These are phyloP conservation scores for Drosophila demipolita DNA, from an alignment of 2,888 invertebrate genomes.

Conservation along the genomic window DNA sequence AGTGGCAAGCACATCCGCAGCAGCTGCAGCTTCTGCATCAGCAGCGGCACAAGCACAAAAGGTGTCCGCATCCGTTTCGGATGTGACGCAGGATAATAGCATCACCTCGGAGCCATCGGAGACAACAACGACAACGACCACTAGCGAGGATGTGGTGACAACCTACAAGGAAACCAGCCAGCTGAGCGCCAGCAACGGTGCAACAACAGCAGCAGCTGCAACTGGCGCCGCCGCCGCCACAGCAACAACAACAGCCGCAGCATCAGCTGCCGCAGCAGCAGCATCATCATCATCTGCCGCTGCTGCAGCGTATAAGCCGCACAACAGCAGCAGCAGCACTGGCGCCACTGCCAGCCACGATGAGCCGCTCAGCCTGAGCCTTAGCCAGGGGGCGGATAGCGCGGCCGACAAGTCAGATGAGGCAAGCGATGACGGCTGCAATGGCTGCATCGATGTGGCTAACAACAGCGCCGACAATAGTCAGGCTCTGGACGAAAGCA, in stretches of 20 bases:
- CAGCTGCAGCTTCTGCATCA: conserved; percentile 35
- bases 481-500: conserved; percentile 82
- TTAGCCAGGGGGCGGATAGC: conserved; percentile 61
- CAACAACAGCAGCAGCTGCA: conserved; percentile 5
- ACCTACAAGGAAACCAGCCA: conserved; percentile 83
- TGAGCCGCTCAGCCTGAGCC: conserved; percentile 43
- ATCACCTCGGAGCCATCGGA: conserved; percentile 85
- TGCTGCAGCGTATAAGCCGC: conserved; percentile 33
- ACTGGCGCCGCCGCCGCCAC: not conserved
- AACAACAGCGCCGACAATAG: conserved; percentile 78
- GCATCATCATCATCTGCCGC: conserved; percentile 7
- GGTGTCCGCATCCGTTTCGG: conserved; percentile 71
- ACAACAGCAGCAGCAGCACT: conserved; percentile 48
- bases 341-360: conserved; percentile 39
- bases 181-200: conserved; percentile 57
- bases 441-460: conserved; percentile 57
- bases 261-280: not conserved
- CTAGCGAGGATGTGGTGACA: conserved; percentile 85
- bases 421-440: conserved; percentile 74
- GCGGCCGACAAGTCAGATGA: conserved; percentile 75
- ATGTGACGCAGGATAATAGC: conserved; percentile 84
- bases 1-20: conserved; percentile 42
- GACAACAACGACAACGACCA: conserved; percentile 85
- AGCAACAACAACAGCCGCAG: conserved; percentile 3
- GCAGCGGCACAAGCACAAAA: conserved; percentile 63